Percentiles rank a stretch among this genome's conserved stretches.
Evolutionary conservation across 2,797 vertebrate species (phyloP).

Genomic region (Taeniopygia guttata): DNA sequence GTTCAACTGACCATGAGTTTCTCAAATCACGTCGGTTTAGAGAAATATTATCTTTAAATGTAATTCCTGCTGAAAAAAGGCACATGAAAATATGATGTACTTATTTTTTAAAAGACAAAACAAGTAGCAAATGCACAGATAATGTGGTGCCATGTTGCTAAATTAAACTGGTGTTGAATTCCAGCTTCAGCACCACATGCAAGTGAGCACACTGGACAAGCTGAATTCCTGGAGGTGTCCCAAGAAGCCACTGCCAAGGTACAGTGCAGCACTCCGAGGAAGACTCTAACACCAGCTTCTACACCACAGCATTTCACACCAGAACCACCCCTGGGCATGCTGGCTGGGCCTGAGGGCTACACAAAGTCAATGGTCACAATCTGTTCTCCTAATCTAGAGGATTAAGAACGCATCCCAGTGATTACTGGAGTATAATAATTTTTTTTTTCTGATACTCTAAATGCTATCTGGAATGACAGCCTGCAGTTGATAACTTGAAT

Average conservation of each 20-base stretch:
- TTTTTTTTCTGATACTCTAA: neutral
- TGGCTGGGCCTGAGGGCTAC: neutral
- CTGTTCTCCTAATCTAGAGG: neutral
- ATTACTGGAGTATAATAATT: neutral
- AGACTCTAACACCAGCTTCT: neutral
- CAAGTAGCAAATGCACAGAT: neutral
- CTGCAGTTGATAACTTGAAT: neutral
- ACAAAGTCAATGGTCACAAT: neutral
- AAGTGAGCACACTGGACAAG: neutral
- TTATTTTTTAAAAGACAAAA: neutral
- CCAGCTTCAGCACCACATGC: neutral
- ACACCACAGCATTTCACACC: neutral
- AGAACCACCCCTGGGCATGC: neutral
- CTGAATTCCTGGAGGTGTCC: neutral
- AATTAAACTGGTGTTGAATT: neutral
- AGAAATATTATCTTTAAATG: neutral
- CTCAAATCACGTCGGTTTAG: rapidly evolving
- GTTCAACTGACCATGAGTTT: neutral
- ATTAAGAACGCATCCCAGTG: neutral
- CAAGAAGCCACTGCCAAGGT: neutral
- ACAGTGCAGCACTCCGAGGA: rapidly evolving
- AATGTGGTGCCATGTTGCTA: neutral
- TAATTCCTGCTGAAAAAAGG: neutral
- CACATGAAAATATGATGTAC: neutral
- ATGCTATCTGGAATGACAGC: neutral